phyloP scores from a whole-genome alignment of 1,140 invertebrate genomes.

The Trypoxylus dichotomus region DNA sequence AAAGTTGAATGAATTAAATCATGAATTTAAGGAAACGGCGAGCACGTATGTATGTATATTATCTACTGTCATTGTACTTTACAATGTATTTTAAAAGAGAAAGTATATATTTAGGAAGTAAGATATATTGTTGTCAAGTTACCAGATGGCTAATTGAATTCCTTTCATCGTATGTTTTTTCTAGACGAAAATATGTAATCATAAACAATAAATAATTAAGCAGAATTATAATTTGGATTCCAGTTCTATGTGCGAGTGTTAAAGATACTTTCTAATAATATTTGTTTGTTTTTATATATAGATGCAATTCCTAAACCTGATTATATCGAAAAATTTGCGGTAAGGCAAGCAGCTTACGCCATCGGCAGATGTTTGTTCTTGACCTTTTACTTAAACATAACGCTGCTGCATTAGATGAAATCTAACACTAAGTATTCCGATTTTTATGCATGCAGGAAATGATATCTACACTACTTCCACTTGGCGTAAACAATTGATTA shows the following conservation, averaged over 20 bases:
- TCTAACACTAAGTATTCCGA: neutral
- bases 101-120: conserved; percentile 2
- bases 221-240: too few relatives aligned
- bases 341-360: neutral
- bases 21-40: neutral
- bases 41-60: neutral
- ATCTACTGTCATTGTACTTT: neutral
- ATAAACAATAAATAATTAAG: too few relatives aligned
- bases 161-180: too few relatives aligned
- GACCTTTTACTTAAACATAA: neutral
- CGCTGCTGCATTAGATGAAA: neutral
- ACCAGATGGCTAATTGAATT: too few relatives aligned
- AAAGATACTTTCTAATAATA: too few relatives aligned
- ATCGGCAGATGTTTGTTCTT: neutral
- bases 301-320: too few relatives aligned
- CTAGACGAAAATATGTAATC: too few relatives aligned
- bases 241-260: too few relatives aligned
- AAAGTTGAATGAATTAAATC: conserved; percentile 12
- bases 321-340: too few relatives aligned
- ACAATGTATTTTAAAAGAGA: conserved; percentile 35
- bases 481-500: neutral
- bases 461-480: neutral
- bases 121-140: too few relatives aligned
- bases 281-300: too few relatives aligned
- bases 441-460: neutral